A percentile compares a stretch with the other conserved stretches of the same genome.
These are phyloP conservation scores for Eristalis arbustorum DNA, from an alignment of 2,888 invertebrate species.

Conservation along the genomic window DNA sequence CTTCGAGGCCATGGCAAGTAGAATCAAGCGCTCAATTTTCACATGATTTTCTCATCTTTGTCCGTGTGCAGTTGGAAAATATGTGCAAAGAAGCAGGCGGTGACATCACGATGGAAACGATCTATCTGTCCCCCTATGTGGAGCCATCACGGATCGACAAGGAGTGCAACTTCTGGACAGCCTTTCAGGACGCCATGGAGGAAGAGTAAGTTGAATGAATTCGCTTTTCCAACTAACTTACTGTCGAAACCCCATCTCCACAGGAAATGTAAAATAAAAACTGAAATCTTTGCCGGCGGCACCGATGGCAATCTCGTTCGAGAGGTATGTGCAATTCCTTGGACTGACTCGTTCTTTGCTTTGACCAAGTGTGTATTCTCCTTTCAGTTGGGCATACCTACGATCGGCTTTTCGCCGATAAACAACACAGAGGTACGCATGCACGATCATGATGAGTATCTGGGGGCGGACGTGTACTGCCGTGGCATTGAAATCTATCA, in stretches of 20 bases:
- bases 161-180: constrained; percentile 86
- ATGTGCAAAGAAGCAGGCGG: constrained; percentile 87
- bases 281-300: constrained; percentile 91
- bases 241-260: not conserved
- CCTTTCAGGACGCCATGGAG: constrained; percentile 84
- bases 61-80: constrained; percentile 73
- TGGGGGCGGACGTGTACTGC: constrained; percentile 88
- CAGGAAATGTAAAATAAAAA: constrained; percentile 81
- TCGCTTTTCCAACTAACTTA: not conserved
- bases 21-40: not conserved
- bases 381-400: constrained; percentile 86
- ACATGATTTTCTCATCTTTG: not conserved
- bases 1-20: constrained; percentile 83
- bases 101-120: constrained; percentile 84
- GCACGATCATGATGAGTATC: constrained; percentile 94
- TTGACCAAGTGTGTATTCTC: too few relatives aligned
- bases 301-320: constrained; percentile 93
- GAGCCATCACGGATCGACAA: constrained; percentile 83
- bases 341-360: not conserved
- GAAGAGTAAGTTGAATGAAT: constrained; percentile 80
- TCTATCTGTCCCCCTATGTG: constrained; percentile 83
- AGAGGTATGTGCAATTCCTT: not conserved
- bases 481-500: constrained; percentile 88
- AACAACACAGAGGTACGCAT: constrained; percentile 89
- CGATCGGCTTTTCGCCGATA: constrained; percentile 95